A percentile compares a stretch with the other conserved stretches of the same genome.
Conservation (phyloP, 2,113 vertebrate species). For the Mesocricetus auratus region DNA sequence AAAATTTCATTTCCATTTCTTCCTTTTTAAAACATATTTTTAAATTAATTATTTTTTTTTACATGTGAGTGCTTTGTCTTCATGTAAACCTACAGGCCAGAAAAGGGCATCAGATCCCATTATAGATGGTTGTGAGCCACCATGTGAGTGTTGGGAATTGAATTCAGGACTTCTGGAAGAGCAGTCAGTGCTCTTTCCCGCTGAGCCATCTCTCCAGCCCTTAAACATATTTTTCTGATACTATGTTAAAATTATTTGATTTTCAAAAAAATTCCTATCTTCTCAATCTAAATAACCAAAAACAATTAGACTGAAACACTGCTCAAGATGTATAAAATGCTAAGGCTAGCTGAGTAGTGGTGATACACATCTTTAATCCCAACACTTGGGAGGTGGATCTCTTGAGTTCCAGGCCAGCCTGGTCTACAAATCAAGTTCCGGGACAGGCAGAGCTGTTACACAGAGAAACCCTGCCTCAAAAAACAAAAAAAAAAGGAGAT, state of each 20-base stretch:
- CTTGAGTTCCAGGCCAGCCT: neutral
- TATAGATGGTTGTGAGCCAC: no score
- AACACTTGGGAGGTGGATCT: neutral
- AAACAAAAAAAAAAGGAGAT: neutral
- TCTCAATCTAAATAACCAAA: conserved; percentile 38
- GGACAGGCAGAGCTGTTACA: neutral
- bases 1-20: conserved; percentile 57
- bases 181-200: no score
- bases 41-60: no score
- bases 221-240: conserved; percentile 38
- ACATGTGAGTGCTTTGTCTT: no score
- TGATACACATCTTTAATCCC: neutral
- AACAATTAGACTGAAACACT: conserved; percentile 61
- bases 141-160: no score
- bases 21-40: neutral
- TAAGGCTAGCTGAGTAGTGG: neutral
- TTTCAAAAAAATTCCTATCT: conserved; percentile 64
- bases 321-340: conserved; percentile 53
- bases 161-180: no score
- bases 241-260: conserved; percentile 35
- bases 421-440: neutral
- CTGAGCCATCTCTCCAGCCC: no score
- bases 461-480: neutral
- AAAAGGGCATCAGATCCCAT: no score
- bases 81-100: no score